Evolutionary conservation across 92 coral and sea anemone species (phyloP).

Genomic region (Palythoa caribaeorum): DNA sequence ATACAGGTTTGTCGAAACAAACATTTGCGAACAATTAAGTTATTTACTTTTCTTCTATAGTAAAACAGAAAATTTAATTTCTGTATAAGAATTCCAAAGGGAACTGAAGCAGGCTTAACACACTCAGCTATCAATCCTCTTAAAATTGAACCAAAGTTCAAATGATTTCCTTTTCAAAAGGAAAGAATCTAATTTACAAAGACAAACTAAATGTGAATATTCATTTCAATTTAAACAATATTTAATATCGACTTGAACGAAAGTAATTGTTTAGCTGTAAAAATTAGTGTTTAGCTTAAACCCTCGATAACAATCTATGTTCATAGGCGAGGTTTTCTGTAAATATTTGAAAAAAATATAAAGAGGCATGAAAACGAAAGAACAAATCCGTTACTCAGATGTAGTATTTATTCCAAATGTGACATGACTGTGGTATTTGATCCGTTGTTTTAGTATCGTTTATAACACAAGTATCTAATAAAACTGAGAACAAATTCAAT

Average conservation of each 20-base stretch:
- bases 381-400: conserved; percentile 23
- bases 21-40: background rate
- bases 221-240: conserved; percentile 39
- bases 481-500: background rate
- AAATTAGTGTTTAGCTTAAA: background rate
- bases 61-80: background rate
- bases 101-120: background rate
- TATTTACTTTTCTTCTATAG: background rate
- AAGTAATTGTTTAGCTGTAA: background rate
- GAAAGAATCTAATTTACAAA: conserved; percentile 31
- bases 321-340: conserved; percentile 10
- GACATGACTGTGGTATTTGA: background rate
- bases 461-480: background rate
- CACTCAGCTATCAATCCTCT: background rate
- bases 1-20: background rate
- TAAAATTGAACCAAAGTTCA: background rate
- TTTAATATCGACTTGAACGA: conserved; percentile 44
- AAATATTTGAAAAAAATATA: conserved; percentile 21
- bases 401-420: conserved; percentile 8
- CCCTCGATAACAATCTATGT: background rate
- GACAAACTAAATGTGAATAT: conserved; percentile 28
- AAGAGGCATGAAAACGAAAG: background rate
- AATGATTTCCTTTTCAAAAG: conserved; percentile 8
- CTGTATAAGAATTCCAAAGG: background rate
- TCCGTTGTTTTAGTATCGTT: background rate